These are phyloP conservation scores for Musca domestica DNA, from an alignment of 1,140 invertebrate genomes.

Conservation along the genomic window DNA sequence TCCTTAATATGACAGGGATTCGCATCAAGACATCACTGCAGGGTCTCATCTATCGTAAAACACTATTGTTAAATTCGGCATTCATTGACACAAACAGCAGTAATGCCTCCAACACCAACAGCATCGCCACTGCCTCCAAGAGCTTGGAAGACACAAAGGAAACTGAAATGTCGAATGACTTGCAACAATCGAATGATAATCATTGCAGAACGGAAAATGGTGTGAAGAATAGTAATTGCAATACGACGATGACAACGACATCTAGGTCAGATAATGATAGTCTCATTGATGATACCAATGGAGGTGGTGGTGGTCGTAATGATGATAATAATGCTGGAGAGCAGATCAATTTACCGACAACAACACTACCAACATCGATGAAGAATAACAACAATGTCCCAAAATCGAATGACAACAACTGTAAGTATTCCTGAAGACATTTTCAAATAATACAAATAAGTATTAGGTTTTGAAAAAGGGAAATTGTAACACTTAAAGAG, in stretches of 20 bases:
- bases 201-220: background rate
- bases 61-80: slow-evolving; percentile 45
- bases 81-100: slow-evolving; percentile 21
- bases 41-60: slow-evolving; percentile 58
- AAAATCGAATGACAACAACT: background rate
- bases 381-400: background rate
- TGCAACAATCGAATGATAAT: background rate
- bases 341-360: background rate
- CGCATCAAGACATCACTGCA: slow-evolving; percentile 77
- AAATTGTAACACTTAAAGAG: background rate
- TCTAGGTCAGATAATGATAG: no score
- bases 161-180: background rate
- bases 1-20: slow-evolving; percentile 78
- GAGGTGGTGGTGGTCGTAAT: background rate
- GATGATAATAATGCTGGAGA: background rate
- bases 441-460: background rate
- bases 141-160: background rate
- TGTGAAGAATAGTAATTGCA: slow-evolving; percentile 12
- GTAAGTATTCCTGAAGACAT: background rate
- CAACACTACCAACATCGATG: no score
- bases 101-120: background rate
- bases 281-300: background rate
- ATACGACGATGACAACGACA: no score
- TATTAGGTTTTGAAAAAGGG: background rate
- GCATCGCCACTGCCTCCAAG: slow-evolving; percentile 5